Evolutionary conservation across 2,888 invertebrate genomes (phyloP).

Genomic region (Neocrepidodera transversa): DNA sequence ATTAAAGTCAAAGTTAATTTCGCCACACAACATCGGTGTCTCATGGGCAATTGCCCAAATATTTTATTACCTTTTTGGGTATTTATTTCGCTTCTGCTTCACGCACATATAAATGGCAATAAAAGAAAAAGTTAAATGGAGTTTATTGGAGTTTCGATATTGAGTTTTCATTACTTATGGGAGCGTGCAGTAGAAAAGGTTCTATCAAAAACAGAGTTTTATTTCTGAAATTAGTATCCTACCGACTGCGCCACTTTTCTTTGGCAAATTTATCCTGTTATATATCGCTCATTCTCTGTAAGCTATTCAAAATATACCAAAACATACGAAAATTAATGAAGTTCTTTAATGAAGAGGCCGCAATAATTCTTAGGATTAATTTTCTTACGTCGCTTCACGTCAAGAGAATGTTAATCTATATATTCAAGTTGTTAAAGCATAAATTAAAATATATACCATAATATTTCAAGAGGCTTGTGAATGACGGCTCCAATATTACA

Average conservation of each 20-base stretch:
- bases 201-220: too few relatives aligned
- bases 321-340: constrained; percentile 22
- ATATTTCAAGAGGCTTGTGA: constrained; percentile 17
- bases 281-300: too few relatives aligned
- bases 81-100: constrained; percentile 21
- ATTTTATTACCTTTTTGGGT: constrained; percentile 20
- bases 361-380: constrained; percentile 22
- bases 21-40: neutral
- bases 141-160: constrained; percentile 22
- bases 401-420: constrained; percentile 18
- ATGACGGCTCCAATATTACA: constrained; percentile 2
- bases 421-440: constrained; percentile 16
- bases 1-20: neutral
- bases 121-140: constrained; percentile 23
- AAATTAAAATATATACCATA: constrained; percentile 20
- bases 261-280: too few relatives aligned
- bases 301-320: too few relatives aligned
- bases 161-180: constrained; percentile 19
- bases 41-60: constrained; percentile 12
- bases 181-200: neutral
- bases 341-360: constrained; percentile 7
- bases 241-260: too few relatives aligned
- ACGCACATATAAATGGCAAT: constrained; percentile 25
- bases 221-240: too few relatives aligned
- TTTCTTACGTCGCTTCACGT: constrained; percentile 14